These are phyloP conservation scores for Listronotus oregonensis DNA, from an alignment of 1,140 invertebrate species.

Conservation along the genomic window DNA sequence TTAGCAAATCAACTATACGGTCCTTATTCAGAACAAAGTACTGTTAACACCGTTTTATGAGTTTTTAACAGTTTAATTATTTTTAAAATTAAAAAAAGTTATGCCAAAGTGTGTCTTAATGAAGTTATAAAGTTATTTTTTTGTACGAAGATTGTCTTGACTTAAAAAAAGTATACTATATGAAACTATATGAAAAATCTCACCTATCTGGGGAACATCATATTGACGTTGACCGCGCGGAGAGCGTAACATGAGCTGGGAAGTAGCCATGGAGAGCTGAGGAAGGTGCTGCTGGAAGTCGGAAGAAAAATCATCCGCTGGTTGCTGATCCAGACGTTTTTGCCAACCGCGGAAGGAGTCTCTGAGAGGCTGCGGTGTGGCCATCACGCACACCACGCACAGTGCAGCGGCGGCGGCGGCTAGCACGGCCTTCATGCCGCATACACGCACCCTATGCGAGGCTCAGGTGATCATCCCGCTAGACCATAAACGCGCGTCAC, in stretches of 20 bases:
- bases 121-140: no score
- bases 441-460: slow-evolving; percentile 42
- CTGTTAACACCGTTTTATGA: no score
- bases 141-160: no score
- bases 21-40: no score
- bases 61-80: no score
- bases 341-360: slow-evolving; percentile 45
- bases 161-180: no score
- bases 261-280: slow-evolving; percentile 36
- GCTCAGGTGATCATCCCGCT: slow-evolving; percentile 51
- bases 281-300: slow-evolving; percentile 42
- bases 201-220: slow-evolving; percentile 73
- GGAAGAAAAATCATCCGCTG: slow-evolving; percentile 26
- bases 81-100: no score
- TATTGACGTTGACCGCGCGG: slow-evolving; percentile 68
- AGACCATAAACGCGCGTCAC: slow-evolving; percentile 46
- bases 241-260: slow-evolving; percentile 67
- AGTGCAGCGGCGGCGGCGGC: slow-evolving; percentile 44
- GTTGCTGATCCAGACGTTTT: slow-evolving; percentile 41
- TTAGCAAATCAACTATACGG: no score
- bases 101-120: no score
- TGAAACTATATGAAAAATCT: no score
- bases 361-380: slow-evolving; percentile 52
- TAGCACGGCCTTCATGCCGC: slow-evolving; percentile 54
- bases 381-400: slow-evolving; percentile 53